Base-by-base conservation (phyloP, 23 tunicate genomes). In the Phallusia fumigata region DNA sequence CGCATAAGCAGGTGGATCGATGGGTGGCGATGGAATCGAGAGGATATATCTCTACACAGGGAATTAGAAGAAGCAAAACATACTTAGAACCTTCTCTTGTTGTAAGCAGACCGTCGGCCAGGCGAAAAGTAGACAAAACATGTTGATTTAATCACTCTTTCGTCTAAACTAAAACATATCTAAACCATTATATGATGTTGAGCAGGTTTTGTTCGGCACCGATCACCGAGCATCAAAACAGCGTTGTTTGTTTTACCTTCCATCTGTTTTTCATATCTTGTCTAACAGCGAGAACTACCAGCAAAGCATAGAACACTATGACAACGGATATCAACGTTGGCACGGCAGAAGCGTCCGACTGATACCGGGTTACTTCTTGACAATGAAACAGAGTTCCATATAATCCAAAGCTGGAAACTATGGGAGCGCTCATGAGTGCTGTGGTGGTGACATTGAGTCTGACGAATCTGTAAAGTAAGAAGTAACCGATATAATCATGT, bases 331-430 rank as follows among this genome's bases (percentile, higher is more conserved):
- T 45, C 40, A 92, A 84, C 6, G 53, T 30, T n/a, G 97, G 97
- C 3, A 87, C 65, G n/a, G 36, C 80, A 35, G 32, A 78, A 13
- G 80, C 10, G 65, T 81, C 87, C 33, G 88, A 30, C 6, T 24
- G 19, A 47, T 80, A 79, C 22, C 18, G 26, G 0, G 31, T 26
- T 0, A 58, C 52, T 12, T 47, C 32, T n/a, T 35, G 65, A 72
- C 97, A 92, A 8, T 92, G 86, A 50, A 86, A 79, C 18, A 79
- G 31, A 15, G 97, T 84, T 53, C 86, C 97, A 76, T 79, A 92
- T 47, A 92, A 64, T 22, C 88, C 90, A 80, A 92, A 92, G 24
- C 65, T 36, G 18, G 79, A 65, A 6, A 92, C 79, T 44, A 92
- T 81, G 1, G 97, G 97, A 15, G 91, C 76, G 1, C 31, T 35